Evolutionary conservation across 2,888 invertebrate genomes (phyloP).

Genomic region (Steinernema scapterisci): DNA sequence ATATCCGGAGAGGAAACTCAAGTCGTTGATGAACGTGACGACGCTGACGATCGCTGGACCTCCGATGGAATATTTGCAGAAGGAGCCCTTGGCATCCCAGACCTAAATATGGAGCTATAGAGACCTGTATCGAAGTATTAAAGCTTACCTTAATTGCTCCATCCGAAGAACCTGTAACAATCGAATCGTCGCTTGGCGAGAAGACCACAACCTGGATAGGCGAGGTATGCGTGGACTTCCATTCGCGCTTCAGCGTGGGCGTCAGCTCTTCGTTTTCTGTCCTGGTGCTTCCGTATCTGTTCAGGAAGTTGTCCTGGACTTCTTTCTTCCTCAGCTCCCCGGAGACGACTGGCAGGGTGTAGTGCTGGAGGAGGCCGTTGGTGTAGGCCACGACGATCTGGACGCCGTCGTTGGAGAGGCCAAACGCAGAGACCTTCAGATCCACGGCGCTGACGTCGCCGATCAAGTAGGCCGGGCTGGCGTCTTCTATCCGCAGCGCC

Average conservation of each 20-base stretch:
- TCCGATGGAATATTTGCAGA: conserved; percentile 57
- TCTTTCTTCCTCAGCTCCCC: neutral
- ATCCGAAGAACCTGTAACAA: conserved; percentile 55
- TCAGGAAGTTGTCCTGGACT: conserved; percentile 1
- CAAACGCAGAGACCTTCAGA: conserved; percentile 43
- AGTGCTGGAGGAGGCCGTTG: conserved; percentile 45
- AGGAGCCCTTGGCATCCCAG: conserved; percentile 52
- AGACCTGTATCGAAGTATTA: neutral
- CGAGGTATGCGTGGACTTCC: conserved; percentile 57
- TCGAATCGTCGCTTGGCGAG: conserved; percentile 40
- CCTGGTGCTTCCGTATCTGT: conserved; percentile 34
- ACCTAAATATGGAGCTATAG: conserved; percentile 41
- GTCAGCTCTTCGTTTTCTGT: conserved; percentile 33
- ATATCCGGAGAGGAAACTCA: conserved; percentile 55
- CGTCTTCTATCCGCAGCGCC: conserved; percentile 53
- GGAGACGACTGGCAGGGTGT: neutral
- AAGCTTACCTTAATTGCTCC: conserved; percentile 45
- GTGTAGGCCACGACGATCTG: conserved; percentile 57
- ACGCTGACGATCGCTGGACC: conserved; percentile 53
- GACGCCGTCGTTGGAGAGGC: conserved; percentile 46
- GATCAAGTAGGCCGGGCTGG: neutral
- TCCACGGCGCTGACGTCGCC: neutral
- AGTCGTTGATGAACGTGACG: conserved; percentile 47
- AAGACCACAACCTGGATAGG: conserved; percentile 54
- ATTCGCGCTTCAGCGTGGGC: conserved; percentile 44